Evolutionary conservation across 1,140 invertebrate species (phyloP).

Genomic region (Pinna nobilis): DNA sequence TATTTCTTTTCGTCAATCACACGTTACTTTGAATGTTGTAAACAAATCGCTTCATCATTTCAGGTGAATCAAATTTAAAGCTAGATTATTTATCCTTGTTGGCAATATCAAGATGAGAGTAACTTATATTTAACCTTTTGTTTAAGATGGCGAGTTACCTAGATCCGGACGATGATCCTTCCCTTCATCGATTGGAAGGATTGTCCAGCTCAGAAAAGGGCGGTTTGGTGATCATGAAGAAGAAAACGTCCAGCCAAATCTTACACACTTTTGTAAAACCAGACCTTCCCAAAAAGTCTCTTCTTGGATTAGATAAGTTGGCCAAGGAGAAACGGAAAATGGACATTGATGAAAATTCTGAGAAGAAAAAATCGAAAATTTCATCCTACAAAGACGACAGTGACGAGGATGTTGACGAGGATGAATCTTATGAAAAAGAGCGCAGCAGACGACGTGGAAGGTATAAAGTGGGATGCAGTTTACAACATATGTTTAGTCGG

Average conservation of each 20-base stretch:
- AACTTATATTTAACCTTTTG: not conserved
- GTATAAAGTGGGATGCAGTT: not conserved
- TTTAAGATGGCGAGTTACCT: conserved; percentile 27
- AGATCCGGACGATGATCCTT: conserved; percentile 58
- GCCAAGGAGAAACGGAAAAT: conserved; percentile 80
- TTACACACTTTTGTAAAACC: conserved; percentile 82
- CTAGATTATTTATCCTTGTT: not conserved
- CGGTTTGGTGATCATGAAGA: conserved; percentile 89
- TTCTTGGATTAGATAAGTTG: conserved; percentile 91
- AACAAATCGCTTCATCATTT: too few relatives aligned
- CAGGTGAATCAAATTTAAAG: not conserved
- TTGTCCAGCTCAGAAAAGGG: conserved; percentile 82
- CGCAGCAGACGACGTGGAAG: not conserved
- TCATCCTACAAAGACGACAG: conserved; percentile 78
- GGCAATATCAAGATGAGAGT: not conserved
- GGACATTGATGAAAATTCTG: conserved; percentile 74
- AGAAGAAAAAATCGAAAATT: conserved; percentile 74
- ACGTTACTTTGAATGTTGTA: too few relatives aligned
- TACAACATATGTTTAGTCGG: too few relatives aligned
- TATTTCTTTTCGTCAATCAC: too few relatives aligned
- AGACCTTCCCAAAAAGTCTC: conserved; percentile 79
- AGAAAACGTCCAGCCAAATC: conserved; percentile 70
- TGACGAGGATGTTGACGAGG: conserved; percentile 72
- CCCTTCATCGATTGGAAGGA: conserved; percentile 88
- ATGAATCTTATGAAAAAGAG: conserved; percentile 3